phyloP scores from a whole-genome alignment of 2,888 invertebrate species.

The Magallana nippona region DNA sequence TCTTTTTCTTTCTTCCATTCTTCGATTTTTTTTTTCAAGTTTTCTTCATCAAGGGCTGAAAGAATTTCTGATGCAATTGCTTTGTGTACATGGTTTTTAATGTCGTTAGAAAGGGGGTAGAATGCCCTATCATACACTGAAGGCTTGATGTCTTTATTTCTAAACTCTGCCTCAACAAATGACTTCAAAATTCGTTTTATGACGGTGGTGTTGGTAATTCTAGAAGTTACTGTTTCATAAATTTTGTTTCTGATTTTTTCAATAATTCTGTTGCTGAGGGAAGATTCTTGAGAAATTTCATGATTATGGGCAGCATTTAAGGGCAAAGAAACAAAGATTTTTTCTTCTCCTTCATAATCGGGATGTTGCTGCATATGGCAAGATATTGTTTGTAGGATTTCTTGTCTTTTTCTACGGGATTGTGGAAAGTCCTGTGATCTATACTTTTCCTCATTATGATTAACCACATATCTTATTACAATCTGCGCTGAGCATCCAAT shows the following conservation, averaged over 20 bases:
- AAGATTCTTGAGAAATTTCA: neutral
- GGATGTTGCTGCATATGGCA: neutral
- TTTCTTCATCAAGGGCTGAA: slow-evolving; percentile 27
- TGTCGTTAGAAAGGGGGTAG: slow-evolving; percentile 28
- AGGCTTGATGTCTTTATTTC: neutral
- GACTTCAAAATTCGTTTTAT: neutral
- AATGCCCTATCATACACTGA: slow-evolving; percentile 13
- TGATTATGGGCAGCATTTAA: neutral
- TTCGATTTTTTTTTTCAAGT: slow-evolving; percentile 19
- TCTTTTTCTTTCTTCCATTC: neutral
- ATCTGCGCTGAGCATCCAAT: no score
- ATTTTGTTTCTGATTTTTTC: neutral
- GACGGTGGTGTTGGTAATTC: neutral
- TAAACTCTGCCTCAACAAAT: slow-evolving; percentile 26
- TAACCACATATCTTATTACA: no score
- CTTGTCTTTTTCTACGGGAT: no score
- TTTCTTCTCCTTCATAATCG: neutral
- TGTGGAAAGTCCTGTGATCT: no score
- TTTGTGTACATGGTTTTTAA: slow-evolving; percentile 36
- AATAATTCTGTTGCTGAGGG: neutral
- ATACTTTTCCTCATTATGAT: no score
- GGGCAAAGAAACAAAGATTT: neutral
- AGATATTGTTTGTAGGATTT: no score
- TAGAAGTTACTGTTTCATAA: neutral
- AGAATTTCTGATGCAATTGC: slow-evolving; percentile 6